phyloP scores from a whole-genome alignment of 2,113 vertebrate species.

The Anguilla japonica region DNA sequence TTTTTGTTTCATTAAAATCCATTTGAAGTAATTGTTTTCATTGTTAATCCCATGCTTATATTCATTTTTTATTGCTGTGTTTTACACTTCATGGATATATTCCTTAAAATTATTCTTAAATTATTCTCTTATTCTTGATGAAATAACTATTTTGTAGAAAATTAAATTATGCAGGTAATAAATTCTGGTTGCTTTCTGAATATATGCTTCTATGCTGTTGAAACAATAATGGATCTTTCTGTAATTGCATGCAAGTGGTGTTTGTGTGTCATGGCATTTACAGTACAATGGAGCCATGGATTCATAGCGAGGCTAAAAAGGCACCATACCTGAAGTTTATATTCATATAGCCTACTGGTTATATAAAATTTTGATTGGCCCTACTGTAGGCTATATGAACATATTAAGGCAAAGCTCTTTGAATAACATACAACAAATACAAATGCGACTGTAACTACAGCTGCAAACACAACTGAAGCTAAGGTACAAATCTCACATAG shows the following conservation, averaged over 20 bases:
- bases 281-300: not conserved
- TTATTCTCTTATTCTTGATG: too few relatives aligned
- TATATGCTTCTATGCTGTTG: slow-evolving; percentile 39
- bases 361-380: not conserved
- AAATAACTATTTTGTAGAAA: slow-evolving; percentile 30
- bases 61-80: slow-evolving; percentile 31
- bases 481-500: too few relatives aligned
- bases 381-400: not conserved
- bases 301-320: not conserved
- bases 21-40: slow-evolving; percentile 46
- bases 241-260: slow-evolving; percentile 33
- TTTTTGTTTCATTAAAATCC: slow-evolving; percentile 50
- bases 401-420: too few relatives aligned
- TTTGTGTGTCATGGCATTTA: slow-evolving; percentile 9
- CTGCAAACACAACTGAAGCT: too few relatives aligned
- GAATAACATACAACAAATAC: too few relatives aligned
- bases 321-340: not conserved
- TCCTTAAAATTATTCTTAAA: slow-evolving; percentile 15
- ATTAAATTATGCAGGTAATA: slow-evolving; percentile 24
- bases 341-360: too few relatives aligned
- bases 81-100: slow-evolving; percentile 34
- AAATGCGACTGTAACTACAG: too few relatives aligned
- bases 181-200: slow-evolving; percentile 41
- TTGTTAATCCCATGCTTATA: slow-evolving; percentile 34
- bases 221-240: slow-evolving; percentile 38